Conservation (phyloP, 2,113 vertebrate species). For the Catharus minimus region DNA sequence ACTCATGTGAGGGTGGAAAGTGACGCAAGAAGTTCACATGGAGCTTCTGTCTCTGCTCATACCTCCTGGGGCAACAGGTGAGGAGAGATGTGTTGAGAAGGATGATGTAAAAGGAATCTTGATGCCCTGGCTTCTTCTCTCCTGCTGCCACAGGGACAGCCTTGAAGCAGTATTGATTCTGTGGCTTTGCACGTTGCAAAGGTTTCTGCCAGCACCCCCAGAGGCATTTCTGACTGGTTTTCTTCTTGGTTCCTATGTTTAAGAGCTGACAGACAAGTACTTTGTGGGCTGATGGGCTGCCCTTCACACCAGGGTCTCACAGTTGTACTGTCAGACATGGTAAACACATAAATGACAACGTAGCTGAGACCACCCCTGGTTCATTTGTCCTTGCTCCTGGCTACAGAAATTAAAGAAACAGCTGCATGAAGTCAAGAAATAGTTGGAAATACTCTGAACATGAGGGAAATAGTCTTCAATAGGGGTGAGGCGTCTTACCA, state of each 20-base stretch:
- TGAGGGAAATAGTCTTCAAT: fast-evolving
- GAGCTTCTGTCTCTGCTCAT: background rate
- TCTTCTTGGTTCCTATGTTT: background rate
- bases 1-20: background rate
- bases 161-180: background rate
- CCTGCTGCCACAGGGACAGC: background rate
- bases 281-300: background rate
- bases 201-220: background rate
- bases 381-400: background rate
- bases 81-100: background rate
- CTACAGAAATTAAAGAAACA: background rate
- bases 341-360: background rate
- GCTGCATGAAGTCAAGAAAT: background rate
- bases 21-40: fast-evolving
- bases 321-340: fast-evolving
- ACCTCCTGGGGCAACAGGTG: background rate
- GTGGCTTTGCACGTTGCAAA: background rate
- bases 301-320: background rate
- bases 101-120: background rate
- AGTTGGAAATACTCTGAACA: background rate
- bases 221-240: background rate
- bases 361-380: background rate
- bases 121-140: background rate
- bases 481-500: fast-evolving
- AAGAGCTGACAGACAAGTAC: background rate